phyloP scores from a whole-genome alignment of 2,797 vertebrate genomes.

The Poecilia gillii region DNA sequence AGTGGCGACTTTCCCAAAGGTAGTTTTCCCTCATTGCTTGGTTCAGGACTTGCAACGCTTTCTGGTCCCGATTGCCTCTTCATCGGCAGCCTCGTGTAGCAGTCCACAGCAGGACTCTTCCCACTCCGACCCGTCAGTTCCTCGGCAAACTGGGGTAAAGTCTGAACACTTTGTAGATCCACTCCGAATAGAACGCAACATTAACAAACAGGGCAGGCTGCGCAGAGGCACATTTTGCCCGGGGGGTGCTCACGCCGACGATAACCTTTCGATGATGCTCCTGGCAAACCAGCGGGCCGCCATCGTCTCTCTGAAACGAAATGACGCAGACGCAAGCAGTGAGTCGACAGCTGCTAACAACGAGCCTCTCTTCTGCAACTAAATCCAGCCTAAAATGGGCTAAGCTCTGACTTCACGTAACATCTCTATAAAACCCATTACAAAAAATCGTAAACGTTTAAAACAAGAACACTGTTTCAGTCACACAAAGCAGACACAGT shows the following conservation, averaged over 20 bases:
- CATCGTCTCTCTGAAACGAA: conserved; percentile 88
- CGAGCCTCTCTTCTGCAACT: not conserved
- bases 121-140: conserved; percentile 56
- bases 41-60: conserved; percentile 9
- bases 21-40: conserved; percentile 33
- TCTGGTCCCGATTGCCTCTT: not conserved
- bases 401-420: not conserved
- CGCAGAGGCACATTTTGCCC: conserved; percentile 90
- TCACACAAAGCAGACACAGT: not conserved
- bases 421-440: not conserved
- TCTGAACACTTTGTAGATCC: conserved; percentile 95
- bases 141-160: conserved; percentile 77
- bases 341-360: not conserved
- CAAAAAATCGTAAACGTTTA: too few relatives aligned
- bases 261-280: conserved; percentile 92
- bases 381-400: not conserved
- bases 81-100: conserved; percentile 52
- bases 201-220: conserved; percentile 94
- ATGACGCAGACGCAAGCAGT: not conserved
- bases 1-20: conserved; percentile 28
- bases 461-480: not conserved
- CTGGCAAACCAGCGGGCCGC: conserved; percentile 93
- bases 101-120: conserved; percentile 71
- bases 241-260: conserved; percentile 93
- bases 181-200: conserved; percentile 94